Percentiles rank a stretch among this genome's conserved stretches.
phyloP scores from a whole-genome alignment of 2,797 vertebrate genomes.

The Acomys russatus region DNA sequence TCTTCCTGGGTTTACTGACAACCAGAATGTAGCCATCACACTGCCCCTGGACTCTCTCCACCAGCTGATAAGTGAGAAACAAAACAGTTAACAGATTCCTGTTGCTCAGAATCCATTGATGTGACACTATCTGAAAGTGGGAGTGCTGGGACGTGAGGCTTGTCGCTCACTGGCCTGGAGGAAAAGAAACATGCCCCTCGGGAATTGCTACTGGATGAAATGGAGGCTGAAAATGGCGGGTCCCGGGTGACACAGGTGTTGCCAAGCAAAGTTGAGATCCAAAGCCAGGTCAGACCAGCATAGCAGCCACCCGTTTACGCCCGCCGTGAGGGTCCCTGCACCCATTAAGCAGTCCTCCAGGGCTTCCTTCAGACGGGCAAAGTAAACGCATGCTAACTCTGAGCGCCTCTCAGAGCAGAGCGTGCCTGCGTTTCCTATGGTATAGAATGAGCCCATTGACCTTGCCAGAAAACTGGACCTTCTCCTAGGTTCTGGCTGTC shows the following conservation, averaged over 20 bases:
- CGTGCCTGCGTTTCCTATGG: not conserved
- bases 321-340: too few species aligned
- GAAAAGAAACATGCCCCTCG: not conserved
- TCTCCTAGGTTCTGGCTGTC: not conserved
- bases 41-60: not conserved
- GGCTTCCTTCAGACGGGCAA: not conserved
- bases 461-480: constrained; percentile 12
- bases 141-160: not conserved
- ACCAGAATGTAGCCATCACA: too few species aligned
- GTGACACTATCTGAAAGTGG: not conserved
- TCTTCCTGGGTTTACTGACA: not conserved
- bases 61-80: not conserved
- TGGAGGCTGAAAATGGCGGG: not conserved
- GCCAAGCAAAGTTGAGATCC: not conserved
- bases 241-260: not conserved
- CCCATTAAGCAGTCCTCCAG: not conserved
- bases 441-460: not conserved
- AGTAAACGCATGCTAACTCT: not conserved
- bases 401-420: not conserved
- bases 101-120: not conserved
- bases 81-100: not conserved
- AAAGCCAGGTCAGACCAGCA: not conserved
- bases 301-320: not conserved
- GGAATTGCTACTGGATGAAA: not conserved
- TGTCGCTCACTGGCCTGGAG: not conserved